A percentile compares a stretch with the other conserved stretches of the same genome.
Evolutionary conservation across 2,797 vertebrate genomes (phyloP).

Genomic region (Anabacerthia variegaticeps): DNA sequence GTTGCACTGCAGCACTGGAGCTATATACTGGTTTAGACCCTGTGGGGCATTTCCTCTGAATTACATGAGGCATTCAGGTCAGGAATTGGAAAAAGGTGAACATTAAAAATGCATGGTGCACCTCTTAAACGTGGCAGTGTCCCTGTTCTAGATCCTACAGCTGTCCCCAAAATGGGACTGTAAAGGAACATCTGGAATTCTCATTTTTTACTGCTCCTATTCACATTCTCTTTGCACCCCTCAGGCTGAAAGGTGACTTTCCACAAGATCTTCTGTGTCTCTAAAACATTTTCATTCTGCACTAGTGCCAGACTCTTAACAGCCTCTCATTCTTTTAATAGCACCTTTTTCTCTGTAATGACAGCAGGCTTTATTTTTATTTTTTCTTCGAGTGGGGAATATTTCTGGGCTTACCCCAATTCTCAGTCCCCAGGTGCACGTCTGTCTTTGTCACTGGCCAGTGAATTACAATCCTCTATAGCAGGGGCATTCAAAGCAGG

Average conservation of each 20-base stretch:
- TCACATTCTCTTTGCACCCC: not conserved
- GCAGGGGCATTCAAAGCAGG: not conserved
- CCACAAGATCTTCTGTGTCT: not conserved
- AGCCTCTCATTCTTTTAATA: constrained; percentile 1
- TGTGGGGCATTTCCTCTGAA: not conserved
- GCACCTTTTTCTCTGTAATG: constrained; percentile 17
- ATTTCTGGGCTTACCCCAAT: constrained; percentile 39
- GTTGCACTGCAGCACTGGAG: not conserved
- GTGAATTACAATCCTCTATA: not conserved
- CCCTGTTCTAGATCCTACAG: not conserved
- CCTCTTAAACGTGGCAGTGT: not conserved
- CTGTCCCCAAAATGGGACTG: not conserved
- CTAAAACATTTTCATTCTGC: not conserved
- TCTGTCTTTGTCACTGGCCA: not conserved
- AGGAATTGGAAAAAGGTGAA: not conserved
- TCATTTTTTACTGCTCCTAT: not conserved
- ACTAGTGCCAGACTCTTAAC: not conserved
- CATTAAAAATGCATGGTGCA: not conserved
- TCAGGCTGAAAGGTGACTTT: not conserved
- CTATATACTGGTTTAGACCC: not conserved
- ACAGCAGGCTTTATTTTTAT: not conserved
- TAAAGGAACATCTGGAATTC: not conserved
- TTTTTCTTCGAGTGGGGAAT: not conserved
- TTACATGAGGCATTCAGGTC: not conserved
- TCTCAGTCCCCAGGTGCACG: not conserved